phyloP scores from a whole-genome alignment of 2,888 invertebrate genomes.

The Pherbina coryleti region DNA sequence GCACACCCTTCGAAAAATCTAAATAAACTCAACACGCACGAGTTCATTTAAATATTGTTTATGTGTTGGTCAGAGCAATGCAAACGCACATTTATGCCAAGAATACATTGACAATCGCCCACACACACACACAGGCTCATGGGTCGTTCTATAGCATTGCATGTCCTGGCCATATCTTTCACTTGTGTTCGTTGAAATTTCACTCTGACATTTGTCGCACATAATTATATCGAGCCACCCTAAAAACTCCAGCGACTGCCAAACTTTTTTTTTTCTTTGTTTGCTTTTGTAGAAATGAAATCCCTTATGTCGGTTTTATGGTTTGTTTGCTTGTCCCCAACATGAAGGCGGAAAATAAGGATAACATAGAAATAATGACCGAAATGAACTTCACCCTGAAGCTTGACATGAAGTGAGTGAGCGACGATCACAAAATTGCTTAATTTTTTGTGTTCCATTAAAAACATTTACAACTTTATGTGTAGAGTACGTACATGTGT shows the following conservation, averaged over 20 bases:
- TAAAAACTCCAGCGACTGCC: neutral
- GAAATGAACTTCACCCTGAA: constrained; percentile 54
- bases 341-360: neutral
- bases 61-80: constrained; percentile 14
- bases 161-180: neutral
- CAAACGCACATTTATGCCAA: too few relatives aligned
- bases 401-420: neutral
- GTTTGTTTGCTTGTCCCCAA: neutral
- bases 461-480: neutral
- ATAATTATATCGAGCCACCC: constrained; percentile 24
- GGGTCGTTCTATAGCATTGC: neutral
- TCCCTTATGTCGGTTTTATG: neutral
- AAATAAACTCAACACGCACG: constrained; percentile 18
- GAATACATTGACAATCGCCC: neutral
- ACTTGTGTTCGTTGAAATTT: neutral
- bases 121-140: constrained; percentile 31
- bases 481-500: neutral
- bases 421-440: constrained; percentile 16
- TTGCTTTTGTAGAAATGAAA: neutral
- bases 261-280: neutral
- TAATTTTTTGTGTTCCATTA: neutral
- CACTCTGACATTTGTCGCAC: constrained; percentile 7
- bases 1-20: neutral
- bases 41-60: constrained; percentile 37
- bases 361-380: constrained; percentile 31